phyloP scores from a whole-genome alignment of 2,113 vertebrate species.

The Fukomys damarensis region DNA sequence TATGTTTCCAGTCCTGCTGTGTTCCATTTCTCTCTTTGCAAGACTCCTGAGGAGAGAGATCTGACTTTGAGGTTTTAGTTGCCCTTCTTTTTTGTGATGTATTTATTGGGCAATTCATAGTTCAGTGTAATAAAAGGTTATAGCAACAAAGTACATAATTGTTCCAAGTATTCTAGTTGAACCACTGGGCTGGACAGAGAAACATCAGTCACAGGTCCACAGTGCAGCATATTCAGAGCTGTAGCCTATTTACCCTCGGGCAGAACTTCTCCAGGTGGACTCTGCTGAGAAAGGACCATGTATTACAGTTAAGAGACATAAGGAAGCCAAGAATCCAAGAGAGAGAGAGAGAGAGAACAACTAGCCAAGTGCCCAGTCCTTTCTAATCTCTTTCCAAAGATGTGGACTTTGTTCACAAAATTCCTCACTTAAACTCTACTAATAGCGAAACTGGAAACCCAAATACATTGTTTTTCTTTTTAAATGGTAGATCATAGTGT shows the following conservation, averaged over 20 bases:
- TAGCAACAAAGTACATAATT: not conserved
- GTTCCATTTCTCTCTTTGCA: not conserved
- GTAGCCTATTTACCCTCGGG: not conserved
- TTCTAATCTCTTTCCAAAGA: constrained; percentile 54
- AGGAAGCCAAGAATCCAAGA: constrained; percentile 12
- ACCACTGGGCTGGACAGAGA: not conserved
- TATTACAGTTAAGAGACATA: constrained; percentile 46
- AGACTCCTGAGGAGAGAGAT: constrained; percentile 49
- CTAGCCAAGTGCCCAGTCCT: not conserved
- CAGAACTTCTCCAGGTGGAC: constrained; percentile 29
- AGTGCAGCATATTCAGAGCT: not conserved
- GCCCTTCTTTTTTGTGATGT: not conserved
- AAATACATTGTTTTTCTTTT: constrained; percentile 26
- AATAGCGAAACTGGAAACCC: constrained; percentile 26
- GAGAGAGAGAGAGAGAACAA: constrained; percentile 8
- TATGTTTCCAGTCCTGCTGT: constrained; percentile 52
- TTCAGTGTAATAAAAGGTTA: not conserved
- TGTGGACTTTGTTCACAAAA: not conserved
- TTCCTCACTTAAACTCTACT: constrained; percentile 36
- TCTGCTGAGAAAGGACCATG: constrained; percentile 6
- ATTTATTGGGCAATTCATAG: constrained; percentile 46
- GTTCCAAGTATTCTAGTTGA: not conserved
- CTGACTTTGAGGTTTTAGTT: not conserved
- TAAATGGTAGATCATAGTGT: not conserved
- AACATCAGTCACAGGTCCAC: not conserved